Conservation (phyloP, 2,113 vertebrate genomes). For the Chloropsis cyanopogon region DNA sequence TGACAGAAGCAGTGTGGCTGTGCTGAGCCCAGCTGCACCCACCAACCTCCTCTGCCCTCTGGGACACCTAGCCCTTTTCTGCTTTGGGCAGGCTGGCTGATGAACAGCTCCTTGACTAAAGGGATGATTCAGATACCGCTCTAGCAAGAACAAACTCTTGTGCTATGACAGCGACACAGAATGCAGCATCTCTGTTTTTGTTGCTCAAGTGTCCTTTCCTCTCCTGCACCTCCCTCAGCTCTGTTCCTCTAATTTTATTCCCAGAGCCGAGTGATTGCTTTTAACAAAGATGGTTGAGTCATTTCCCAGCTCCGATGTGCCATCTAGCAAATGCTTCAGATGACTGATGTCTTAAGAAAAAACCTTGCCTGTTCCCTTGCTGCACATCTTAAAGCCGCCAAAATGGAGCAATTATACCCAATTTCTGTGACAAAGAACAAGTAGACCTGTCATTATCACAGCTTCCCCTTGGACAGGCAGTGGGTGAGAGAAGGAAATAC, state of each 20-base stretch:
- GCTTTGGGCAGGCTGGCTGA: background rate
- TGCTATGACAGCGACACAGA: background rate
- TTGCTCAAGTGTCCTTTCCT: background rate
- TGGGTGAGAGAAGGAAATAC: constrained; percentile 33
- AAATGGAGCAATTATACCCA: constrained; percentile 55
- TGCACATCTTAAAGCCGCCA: background rate
- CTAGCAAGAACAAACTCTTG: background rate
- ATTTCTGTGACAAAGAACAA: constrained; percentile 35
- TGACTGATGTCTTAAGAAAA: constrained; percentile 33
- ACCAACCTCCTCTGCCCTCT: background rate
- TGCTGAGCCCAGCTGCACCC: background rate
- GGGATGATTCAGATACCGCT: background rate
- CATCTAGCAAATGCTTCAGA: constrained; percentile 19
- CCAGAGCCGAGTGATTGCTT: background rate
- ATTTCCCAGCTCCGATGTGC: constrained; percentile 48
- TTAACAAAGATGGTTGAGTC: constrained; percentile 49
- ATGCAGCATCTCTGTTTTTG: background rate
- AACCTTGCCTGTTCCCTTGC: constrained; percentile 9
- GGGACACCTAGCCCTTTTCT: background rate
- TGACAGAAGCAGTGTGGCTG: background rate
- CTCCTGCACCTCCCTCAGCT: background rate
- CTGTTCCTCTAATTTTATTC: constrained; percentile 8
- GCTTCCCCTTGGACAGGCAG: constrained; percentile 19
- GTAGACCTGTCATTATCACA: constrained; percentile 32
- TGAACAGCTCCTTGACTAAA: background rate